Base-by-base conservation (phyloP, 1,140 invertebrate species). In the Ceratina calcarata region DNA sequence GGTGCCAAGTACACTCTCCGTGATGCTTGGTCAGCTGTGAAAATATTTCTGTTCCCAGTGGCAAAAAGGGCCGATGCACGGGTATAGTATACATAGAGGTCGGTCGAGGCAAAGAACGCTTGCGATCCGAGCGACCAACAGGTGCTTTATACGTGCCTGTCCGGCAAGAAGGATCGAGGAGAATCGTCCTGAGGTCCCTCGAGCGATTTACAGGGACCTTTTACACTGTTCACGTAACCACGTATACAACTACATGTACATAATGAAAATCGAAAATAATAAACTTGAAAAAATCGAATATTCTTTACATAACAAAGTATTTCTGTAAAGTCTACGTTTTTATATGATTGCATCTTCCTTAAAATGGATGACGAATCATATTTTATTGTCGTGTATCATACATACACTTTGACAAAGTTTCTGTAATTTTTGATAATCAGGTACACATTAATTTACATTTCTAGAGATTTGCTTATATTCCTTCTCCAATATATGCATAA, bases 91-190 rank as follows among this genome's bases (percentile, higher is more conserved):
- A 45, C 37, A 64, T 62, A 73, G 51, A 49, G 65, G 80, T 74
- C 69, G 74, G 78, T 75, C 61, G 58, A 71, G 75, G 70, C 37
- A 73, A 78, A 75, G 86, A 79, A 81, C 84, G 87, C 78, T 70
- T 69, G 82, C 86, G 80, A 88, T 88, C 85, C 77, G 72, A 66
- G 18, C 73, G 73, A 80, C 86, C 86, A 88, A 88, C 86, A 89
- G 86, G 86, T 89, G 87, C 85, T 83, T 74, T 81, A 87, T 84
- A 88, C 84, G 87, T 83, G 86, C 71, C 82, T 79, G 84, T 85
- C 78, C 72, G 77, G 72, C 82, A 87, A 78, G 78, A 86, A 86
- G 82, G 58, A 79, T 87, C 80, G 82, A 80, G 80, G 82, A 84
- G 80, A 86, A 83, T 88, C 82, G 78, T 86, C 80, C 79, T 67